Conservation (phyloP, 64 coral and sea anemone genomes). For the Dendrophyllia cribrosa region DNA sequence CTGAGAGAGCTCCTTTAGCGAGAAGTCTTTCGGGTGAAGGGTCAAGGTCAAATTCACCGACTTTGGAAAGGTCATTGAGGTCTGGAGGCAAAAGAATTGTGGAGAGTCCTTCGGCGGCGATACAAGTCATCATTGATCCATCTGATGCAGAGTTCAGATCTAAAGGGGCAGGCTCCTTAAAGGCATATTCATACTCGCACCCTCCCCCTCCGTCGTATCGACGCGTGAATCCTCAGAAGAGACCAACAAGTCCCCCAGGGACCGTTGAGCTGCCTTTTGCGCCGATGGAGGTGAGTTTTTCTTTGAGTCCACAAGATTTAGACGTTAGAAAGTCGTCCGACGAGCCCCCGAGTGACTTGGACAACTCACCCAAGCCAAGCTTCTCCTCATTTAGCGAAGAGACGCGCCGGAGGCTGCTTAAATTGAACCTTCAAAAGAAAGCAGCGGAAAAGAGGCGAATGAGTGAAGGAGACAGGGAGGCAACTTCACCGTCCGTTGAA, state of each 20-base stretch:
- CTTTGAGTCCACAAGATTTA: neutral
- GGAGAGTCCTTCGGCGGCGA: conserved; percentile 6
- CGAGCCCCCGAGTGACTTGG: neutral
- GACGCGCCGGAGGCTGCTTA: conserved; percentile 81
- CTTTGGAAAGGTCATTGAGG: conserved; percentile 34
- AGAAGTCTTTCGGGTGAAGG: conserved; percentile 29
- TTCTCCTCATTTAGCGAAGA: conserved; percentile 87
- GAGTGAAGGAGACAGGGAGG: conserved; percentile 11
- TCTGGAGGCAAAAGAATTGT: conserved; percentile 21
- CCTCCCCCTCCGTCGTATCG: conserved; percentile 98
- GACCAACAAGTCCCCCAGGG: conserved; percentile 47
- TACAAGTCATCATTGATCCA: conserved; percentile 50
- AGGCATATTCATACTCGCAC: conserved; percentile 94
- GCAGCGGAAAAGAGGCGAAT: conserved; percentile 88
- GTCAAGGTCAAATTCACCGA: conserved; percentile 63
- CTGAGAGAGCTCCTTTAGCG: neutral
- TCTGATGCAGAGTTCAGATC: conserved; percentile 58
- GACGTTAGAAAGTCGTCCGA: conserved; percentile 29
- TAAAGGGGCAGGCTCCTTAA: conserved; percentile 60
- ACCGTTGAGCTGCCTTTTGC: conserved; percentile 18
- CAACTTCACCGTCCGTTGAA: conserved; percentile 27
- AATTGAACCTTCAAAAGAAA: conserved; percentile 89
- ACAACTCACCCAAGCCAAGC: conserved; percentile 54
- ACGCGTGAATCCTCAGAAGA: conserved; percentile 60
- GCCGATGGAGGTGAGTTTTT: conserved; percentile 9